Conservation (phyloP, 2,797 vertebrate genomes). For the Nannoperca australis region DNA sequence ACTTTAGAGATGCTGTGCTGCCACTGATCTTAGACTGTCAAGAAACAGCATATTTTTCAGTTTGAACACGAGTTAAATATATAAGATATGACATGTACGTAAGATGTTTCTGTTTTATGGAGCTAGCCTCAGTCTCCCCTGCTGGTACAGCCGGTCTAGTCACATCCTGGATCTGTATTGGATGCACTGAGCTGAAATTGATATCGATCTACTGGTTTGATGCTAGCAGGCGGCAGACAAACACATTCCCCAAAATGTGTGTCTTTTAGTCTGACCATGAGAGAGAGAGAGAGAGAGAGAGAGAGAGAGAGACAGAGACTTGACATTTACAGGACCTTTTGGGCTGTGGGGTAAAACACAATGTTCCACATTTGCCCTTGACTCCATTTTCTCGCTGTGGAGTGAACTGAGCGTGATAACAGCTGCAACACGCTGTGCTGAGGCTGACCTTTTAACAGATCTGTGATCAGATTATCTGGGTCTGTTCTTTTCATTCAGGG, state of each 20-base stretch:
- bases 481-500: background rate
- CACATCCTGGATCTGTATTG: background rate
- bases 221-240: background rate
- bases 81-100: too few species aligned
- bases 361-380: slow-evolving; percentile 17
- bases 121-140: background rate
- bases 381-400: slow-evolving; percentile 22
- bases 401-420: slow-evolving; percentile 8
- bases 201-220: slow-evolving; percentile 4
- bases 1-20: too few species aligned
- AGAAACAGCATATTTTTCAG: too few species aligned
- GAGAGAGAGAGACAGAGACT: slow-evolving; percentile 1
- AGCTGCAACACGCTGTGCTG: background rate
- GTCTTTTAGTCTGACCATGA: slow-evolving; percentile 8
- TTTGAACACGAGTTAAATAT: too few species aligned
- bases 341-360: slow-evolving; percentile 41
- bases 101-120: too few species aligned
- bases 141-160: background rate
- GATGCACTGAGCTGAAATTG: slow-evolving; percentile 11
- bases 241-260: slow-evolving; percentile 23
- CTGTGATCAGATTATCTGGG: slow-evolving; percentile 18
- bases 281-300: background rate
- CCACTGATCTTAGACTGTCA: too few species aligned
- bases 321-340: slow-evolving; percentile 57
- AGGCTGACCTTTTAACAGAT: slow-evolving; percentile 28